Conservation (phyloP, 2,113 vertebrate species). For the Hippocampus mohnikei region DNA sequence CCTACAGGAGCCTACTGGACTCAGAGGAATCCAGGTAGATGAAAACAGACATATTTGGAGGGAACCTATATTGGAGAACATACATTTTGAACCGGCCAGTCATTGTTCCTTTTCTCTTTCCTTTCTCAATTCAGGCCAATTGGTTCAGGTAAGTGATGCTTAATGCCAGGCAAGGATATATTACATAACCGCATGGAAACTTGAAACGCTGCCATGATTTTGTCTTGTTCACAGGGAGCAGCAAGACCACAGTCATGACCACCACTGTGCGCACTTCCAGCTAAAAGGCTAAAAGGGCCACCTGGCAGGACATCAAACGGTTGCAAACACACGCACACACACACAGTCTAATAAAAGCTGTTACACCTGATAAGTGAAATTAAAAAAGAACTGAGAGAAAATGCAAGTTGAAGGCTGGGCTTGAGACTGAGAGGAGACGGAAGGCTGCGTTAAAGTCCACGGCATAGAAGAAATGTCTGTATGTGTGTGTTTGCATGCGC, state of each 20-base stretch:
- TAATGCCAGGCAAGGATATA: neutral
- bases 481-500: conserved; percentile 23
- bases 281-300: conserved; percentile 43
- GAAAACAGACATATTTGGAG: neutral
- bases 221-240: conserved; percentile 54
- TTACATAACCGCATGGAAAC: conserved; percentile 5
- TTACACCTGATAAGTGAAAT: conserved; percentile 37
- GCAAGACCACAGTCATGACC: conserved; percentile 53
- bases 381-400: conserved; percentile 9
- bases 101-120: conserved; percentile 10
- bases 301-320: conserved; percentile 49
- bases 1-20: conserved; percentile 76
- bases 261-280: conserved; percentile 59
- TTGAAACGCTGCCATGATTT: neutral
- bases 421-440: neutral
- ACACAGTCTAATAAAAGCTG: conserved; percentile 31
- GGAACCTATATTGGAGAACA: neutral
- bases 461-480: conserved; percentile 15
- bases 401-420: conserved; percentile 14
- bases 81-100: neutral
- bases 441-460: conserved; percentile 1
- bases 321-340: conserved; percentile 40
- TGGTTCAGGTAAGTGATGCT: conserved; percentile 37
- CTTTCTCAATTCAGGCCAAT: conserved; percentile 44
- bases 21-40: conserved; percentile 71